These are phyloP conservation scores for Aricia agestis DNA, from an alignment of 1,140 invertebrate genomes.

Conservation along the genomic window DNA sequence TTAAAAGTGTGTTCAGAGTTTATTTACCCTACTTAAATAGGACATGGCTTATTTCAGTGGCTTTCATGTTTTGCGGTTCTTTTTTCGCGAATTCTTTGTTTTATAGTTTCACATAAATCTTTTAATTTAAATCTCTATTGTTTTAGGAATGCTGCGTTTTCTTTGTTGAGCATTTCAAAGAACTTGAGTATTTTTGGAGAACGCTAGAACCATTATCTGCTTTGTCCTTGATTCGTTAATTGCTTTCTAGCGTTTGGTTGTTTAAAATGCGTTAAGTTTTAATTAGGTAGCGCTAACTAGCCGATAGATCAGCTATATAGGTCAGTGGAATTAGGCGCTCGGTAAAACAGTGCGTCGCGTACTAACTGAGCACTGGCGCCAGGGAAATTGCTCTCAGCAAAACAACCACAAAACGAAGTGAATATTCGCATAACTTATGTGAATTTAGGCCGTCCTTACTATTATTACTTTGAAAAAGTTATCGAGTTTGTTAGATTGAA, in stretches of 20 bases:
- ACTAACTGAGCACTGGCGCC: slow-evolving; percentile 1
- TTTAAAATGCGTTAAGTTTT: background rate
- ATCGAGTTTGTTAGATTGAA: too few relatives aligned
- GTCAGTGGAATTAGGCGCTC: slow-evolving; percentile 24
- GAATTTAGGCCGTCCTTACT: too few relatives aligned
- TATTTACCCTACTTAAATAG: background rate
- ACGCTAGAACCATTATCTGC: background rate
- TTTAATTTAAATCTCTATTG: background rate
- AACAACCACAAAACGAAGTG: background rate
- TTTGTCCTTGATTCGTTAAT: background rate
- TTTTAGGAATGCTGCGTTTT: background rate
- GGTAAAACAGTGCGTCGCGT: slow-evolving; percentile 23
- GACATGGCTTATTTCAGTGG: background rate
- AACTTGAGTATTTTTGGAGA: background rate
- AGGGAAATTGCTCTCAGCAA: background rate
- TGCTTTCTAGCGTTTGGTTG: background rate
- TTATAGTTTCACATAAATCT: background rate
- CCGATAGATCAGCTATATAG: slow-evolving; percentile 5
- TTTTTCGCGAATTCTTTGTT: background rate
- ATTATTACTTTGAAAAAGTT: too few relatives aligned
- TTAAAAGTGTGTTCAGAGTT: background rate
- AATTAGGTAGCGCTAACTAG: background rate
- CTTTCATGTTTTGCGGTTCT: background rate
- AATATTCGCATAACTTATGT: background rate
- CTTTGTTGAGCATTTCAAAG: background rate